Percentiles rank a stretch among this genome's conserved stretches.
Conservation (phyloP, 2,113 vertebrate genomes). For the Monopterus albus region DNA sequence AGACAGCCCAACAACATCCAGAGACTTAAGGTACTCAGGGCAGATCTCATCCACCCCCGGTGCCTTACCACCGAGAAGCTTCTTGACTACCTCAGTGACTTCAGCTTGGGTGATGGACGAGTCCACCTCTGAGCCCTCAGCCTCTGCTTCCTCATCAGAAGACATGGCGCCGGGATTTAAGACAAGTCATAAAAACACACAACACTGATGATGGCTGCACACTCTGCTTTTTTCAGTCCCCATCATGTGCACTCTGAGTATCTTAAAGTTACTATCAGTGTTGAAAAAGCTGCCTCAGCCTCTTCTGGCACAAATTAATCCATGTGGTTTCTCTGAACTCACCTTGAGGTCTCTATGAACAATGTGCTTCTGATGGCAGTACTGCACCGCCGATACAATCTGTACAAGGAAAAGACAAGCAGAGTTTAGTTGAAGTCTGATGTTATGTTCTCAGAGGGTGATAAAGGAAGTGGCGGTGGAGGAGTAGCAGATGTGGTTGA, state of each 20-base stretch:
- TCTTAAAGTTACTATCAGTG: no score
- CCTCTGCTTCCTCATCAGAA: no score
- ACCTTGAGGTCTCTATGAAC: constrained; percentile 99
- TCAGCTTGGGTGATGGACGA: no score
- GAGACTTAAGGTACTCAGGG: no score
- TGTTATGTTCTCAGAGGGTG: constrained; percentile 20
- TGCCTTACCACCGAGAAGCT: no score
- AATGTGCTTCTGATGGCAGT: constrained; percentile 99
- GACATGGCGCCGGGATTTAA: no score
- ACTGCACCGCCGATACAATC: constrained; percentile 99
- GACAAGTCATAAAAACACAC: not conserved
- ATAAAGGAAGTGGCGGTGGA: constrained; percentile 49
- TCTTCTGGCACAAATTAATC: not conserved
- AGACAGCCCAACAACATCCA: no score
- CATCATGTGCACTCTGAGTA: not conserved
- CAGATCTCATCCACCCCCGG: no score
- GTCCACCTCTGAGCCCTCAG: no score
- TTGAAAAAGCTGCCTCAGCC: not conserved
- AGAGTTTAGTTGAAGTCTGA: constrained; percentile 19
- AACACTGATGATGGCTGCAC: not conserved
- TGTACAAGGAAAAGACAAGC: constrained; percentile 58
- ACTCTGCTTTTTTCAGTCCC: no score
- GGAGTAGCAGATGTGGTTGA: constrained; percentile 34
- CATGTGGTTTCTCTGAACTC: constrained; percentile 53
- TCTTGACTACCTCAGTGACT: no score